Conservation (phyloP, 1,140 invertebrate genomes). For the Aporrectodea caliginosa region DNA sequence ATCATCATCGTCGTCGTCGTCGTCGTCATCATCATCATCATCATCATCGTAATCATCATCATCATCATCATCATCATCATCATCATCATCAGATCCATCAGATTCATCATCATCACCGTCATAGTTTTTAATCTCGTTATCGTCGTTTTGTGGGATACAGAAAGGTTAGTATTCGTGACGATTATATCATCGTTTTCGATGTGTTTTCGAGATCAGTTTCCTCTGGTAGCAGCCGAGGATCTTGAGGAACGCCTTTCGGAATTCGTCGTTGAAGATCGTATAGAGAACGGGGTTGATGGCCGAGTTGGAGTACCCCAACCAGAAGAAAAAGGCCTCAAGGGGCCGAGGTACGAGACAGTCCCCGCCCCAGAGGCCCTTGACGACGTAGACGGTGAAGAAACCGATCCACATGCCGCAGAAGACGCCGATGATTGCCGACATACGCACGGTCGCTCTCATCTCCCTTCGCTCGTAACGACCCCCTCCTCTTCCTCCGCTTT, state of each 20-base stretch:
- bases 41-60: too few species aligned
- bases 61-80: background rate
- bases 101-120: background rate
- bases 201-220: too few species aligned
- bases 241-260: conserved; percentile 50
- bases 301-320: conserved; percentile 15
- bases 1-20: too few species aligned
- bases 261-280: conserved; percentile 53
- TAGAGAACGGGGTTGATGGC: conserved; percentile 52
- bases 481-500: too few species aligned
- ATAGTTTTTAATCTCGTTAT: background rate
- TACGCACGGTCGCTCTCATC: conserved; percentile 33
- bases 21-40: too few species aligned
- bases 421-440: conserved; percentile 34
- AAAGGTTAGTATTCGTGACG: background rate
- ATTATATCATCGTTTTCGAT: background rate
- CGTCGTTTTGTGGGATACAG: background rate
- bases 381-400: conserved; percentile 32
- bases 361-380: conserved; percentile 6
- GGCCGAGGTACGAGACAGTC: background rate
- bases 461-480: conserved; percentile 31
- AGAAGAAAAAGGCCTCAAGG: conserved; percentile 12
- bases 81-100: background rate
- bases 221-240: conserved; percentile 38
- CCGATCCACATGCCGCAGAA: conserved; percentile 33